These are phyloP conservation scores for Palloptera scutellata DNA, from an alignment of 2,888 invertebrate genomes.

Conservation along the genomic window DNA sequence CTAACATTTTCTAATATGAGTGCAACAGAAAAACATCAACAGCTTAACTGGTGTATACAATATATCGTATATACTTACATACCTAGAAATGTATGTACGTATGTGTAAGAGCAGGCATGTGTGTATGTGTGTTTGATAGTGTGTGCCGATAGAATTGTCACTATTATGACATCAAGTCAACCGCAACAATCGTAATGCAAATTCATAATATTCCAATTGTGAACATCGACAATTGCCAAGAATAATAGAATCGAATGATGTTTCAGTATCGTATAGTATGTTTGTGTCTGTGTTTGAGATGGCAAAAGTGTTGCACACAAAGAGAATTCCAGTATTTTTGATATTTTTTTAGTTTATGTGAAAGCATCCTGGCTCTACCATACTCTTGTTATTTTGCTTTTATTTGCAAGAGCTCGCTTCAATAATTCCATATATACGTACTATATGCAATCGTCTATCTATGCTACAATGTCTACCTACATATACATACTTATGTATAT, in stretches of 20 bases:
- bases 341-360: background rate
- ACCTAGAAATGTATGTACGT: background rate
- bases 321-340: background rate
- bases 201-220: slow-evolving; percentile 36
- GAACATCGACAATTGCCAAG: slow-evolving; percentile 28
- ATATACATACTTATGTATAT: no score
- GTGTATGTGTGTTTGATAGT: background rate
- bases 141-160: slow-evolving; percentile 32
- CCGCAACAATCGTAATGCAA: slow-evolving; percentile 35
- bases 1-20: no score
- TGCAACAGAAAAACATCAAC: no score
- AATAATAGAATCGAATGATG: background rate
- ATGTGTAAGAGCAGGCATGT: background rate
- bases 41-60: background rate
- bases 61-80: background rate
- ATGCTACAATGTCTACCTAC: background rate
- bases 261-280: background rate
- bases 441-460: background rate
- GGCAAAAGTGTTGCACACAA: background rate
- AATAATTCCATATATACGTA: background rate
- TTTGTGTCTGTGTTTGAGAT: background rate
- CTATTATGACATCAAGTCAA: slow-evolving; percentile 36
- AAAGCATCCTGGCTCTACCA: no score
- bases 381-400: no score
- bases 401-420: background rate